These are phyloP conservation scores for Channa maculata DNA, from an alignment of 2,113 vertebrate genomes.

Conservation along the genomic window DNA sequence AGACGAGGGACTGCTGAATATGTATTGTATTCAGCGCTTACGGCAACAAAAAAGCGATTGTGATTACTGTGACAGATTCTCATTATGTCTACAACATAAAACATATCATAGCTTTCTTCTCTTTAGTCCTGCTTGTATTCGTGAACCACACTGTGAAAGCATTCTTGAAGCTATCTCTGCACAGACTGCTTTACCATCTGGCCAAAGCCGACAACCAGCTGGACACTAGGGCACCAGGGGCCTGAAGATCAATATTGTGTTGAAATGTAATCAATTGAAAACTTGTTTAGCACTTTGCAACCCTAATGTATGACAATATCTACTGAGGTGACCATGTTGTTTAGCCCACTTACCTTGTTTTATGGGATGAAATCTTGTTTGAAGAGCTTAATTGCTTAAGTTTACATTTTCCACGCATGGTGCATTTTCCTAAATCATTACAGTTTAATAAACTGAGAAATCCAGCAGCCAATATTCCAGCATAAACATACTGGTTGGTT, in stretches of 20 bases:
- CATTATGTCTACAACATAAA: constrained; percentile 17
- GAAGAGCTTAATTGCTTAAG: background rate
- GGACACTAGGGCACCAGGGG: background rate
- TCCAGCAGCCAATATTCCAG: too few relatives aligned
- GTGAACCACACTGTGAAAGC: background rate
- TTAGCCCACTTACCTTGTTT: background rate
- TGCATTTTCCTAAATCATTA: background rate
- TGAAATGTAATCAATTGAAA: too few relatives aligned
- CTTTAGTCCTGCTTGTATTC: background rate
- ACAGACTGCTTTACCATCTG: constrained; percentile 12
- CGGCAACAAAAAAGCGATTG: constrained; percentile 18
- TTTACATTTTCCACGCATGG: background rate
- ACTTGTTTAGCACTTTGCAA: too few relatives aligned
- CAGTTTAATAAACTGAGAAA: background rate
- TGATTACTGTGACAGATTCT: constrained; percentile 11
- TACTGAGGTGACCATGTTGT: too few relatives aligned
- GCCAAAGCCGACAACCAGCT: background rate
- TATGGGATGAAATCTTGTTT: background rate
- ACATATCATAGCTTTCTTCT: constrained; percentile 5
- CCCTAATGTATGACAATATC: too few relatives aligned
- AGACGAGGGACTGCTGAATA: constrained; percentile 1
- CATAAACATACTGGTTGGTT: background rate
- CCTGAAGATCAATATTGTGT: too few relatives aligned
- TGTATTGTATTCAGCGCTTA: constrained; percentile 11
- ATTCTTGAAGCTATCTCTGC: constrained; percentile 1